Base-by-base conservation (phyloP, 2,113 vertebrate genomes). In the Oncorhynchus tshawytscha region DNA sequence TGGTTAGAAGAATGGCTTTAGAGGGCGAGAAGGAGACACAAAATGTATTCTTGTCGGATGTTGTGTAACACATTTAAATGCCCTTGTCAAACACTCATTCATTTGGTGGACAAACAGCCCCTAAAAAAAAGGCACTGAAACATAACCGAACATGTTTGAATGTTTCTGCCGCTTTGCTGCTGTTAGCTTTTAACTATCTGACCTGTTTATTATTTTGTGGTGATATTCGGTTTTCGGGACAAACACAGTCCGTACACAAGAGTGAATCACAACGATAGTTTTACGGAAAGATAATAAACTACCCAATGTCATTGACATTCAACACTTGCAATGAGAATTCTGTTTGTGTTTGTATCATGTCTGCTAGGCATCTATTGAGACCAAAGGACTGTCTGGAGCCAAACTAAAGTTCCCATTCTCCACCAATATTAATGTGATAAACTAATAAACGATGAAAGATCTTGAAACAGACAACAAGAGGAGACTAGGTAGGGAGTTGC, bases 51-150 rank as follows among this genome's bases (percentile, higher is more conserved):
- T 77, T 48, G 70, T 67, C 27, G 29, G 71, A 51, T 74, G 62
- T 67, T 77, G 71, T 65, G 66, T 24, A 81, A 80, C 69, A 51
- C 65, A 70, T 74, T 78, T 77, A 78, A 77, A 83, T 78, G 72
- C n/a, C 49, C 27, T 60, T 75, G 64, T 80, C 78, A 70, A 80
- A 75, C 45, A 62, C 67, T 57, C 39, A 77, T 77, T 80, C 62
- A 72, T 83, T 77, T 83, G 72, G 66, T 70, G 68, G 34, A 39
- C 31, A 67, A 59, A 71, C 25, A 70, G 71, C 31, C 75, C 34
- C 76, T 83, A 34, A 65, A 57, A 27, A 27, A 27, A 9, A 80
- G 34, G 72, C 27, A 69, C 68, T 62, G 48, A 71, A 74, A 73
- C 59, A 51, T 62, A 77, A 71, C 34, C 34, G 27, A 68, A 73